Evolutionary conservation across 2,113 vertebrate species (phyloP), one percentile per base, ranked within the genome.

Genomic region (Chaetorhynchus papuensis): DNA sequence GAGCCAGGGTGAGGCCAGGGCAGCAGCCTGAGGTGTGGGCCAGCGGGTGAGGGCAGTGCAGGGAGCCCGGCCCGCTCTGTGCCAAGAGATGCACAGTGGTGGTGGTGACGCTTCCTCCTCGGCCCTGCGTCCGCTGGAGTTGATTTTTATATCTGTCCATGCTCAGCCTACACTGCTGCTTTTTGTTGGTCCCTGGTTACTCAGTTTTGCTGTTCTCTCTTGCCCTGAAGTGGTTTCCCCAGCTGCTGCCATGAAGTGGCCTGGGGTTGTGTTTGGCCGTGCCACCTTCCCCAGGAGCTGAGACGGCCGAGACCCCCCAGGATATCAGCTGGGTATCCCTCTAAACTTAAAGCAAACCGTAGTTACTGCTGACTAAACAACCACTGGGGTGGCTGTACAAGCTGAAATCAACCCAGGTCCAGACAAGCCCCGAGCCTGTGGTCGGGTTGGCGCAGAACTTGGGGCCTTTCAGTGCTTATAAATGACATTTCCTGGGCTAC

Each of bases 81-180:
- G 28, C 37, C 64, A 13, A 10, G 80, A 41, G 19, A 2, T 0
- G 0, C 17, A 3, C 7, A 1, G 2, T 26, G 9, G 4, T 74
- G 69, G 3, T 18, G 50, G 13, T 28, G 65, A 22, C 0, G 0
- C 30, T 59, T 74, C 64, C 78, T 33, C 54, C 66, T 68, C 1
- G 0, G 45, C 56, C 68, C 65, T 17, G 15, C 7, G 0, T 13
- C 75, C 0, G 0, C 15, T 52, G 13, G 49, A 18, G 1, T 31
- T 74, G 50, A 8, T n/a, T 65, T 72, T 22, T n/a, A 0, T 12
- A 10, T n/a, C 31, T 83, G 22, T 33, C 64, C 79, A 22, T 10
- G 2, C 17, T 18, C 49, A 1, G 4, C 45, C 82, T 35, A 1
- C 4, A 0, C 78, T 52, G 39, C 61, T 85, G 83, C 57, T 83